Conservation (phyloP, 2,113 vertebrate species). For the Boleophthalmus pectinirostris region DNA sequence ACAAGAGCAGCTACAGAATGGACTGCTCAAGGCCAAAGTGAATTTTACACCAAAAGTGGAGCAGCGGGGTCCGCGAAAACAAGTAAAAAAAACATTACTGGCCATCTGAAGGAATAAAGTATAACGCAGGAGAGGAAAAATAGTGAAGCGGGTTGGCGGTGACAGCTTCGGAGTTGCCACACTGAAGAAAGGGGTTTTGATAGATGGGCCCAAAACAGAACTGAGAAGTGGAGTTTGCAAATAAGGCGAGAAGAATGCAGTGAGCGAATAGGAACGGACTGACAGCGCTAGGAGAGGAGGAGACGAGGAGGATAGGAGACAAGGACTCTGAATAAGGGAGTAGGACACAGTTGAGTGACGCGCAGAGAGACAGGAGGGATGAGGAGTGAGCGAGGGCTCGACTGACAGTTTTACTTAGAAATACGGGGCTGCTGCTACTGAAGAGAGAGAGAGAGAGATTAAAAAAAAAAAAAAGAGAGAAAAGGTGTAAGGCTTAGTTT, state of each 20-base stretch:
- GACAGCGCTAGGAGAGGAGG: constrained; percentile 40
- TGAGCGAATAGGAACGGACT: constrained; percentile 47
- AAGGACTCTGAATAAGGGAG: constrained; percentile 54
- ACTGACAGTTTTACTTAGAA: constrained; percentile 61
- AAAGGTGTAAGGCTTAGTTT: neutral
- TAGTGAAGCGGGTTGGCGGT: constrained; percentile 5
- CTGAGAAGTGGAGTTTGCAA: constrained; percentile 54
- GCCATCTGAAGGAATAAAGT: constrained; percentile 17
- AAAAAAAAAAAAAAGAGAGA: neutral
- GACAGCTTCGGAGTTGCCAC: constrained; percentile 33
- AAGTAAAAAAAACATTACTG: neutral
- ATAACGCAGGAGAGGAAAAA: neutral
- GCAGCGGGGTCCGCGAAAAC: neutral
- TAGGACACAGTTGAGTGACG: constrained; percentile 55
- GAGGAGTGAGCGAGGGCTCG: constrained; percentile 47
- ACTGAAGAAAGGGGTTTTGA: constrained; percentile 27
- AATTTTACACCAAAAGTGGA: constrained; percentile 2
- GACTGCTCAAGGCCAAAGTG: constrained; percentile 16
- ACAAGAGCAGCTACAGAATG: constrained; percentile 11
- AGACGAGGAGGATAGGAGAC: constrained; percentile 35
- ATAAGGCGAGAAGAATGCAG: constrained; percentile 46
- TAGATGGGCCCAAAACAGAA: constrained; percentile 37
- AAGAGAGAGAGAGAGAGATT: neutral
- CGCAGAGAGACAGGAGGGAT: constrained; percentile 37
- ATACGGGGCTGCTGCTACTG: constrained; percentile 21